Conservation (phyloP, 2,113 vertebrate genomes). For the Bos javanicus region DNA sequence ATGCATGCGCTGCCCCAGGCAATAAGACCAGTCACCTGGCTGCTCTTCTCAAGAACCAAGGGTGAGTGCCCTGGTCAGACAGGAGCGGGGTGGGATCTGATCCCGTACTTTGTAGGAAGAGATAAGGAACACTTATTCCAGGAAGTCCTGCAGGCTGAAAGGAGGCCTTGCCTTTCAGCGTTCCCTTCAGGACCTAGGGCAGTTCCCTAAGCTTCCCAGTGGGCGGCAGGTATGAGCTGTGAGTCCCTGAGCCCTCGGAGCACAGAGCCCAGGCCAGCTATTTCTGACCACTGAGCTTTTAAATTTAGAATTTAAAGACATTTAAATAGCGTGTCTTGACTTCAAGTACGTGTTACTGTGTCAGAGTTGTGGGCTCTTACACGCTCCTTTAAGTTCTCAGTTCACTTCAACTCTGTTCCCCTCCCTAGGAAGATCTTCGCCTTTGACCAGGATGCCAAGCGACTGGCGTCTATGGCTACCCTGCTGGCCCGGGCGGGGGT, state of each 20-base stretch:
- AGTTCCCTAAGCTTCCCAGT: neutral
- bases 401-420: neutral
- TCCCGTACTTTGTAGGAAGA: neutral
- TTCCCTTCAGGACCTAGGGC: too few species aligned
- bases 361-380: neutral
- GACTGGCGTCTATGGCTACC: constrained; percentile 93
- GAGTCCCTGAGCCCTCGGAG: neutral
- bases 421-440: constrained; percentile 89
- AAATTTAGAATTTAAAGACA: neutral
- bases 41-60: constrained; percentile 92
- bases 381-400: neutral
- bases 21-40: constrained; percentile 98
- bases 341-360: rapidly evolving
- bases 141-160: neutral
- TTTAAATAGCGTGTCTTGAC: neutral
- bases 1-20: constrained; percentile 94
- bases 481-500: constrained; percentile 91
- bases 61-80: constrained; percentile 77
- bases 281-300: neutral
- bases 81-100: too few species aligned
- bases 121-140: neutral
- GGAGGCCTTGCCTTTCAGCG: neutral
- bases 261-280: neutral
- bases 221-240: neutral
- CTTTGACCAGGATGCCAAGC: constrained; percentile 92